Evolutionary conservation across 2,888 invertebrate genomes (phyloP), one percentile per base, ranked within the genome.

Genomic region (Tortricodes alternella): DNA sequence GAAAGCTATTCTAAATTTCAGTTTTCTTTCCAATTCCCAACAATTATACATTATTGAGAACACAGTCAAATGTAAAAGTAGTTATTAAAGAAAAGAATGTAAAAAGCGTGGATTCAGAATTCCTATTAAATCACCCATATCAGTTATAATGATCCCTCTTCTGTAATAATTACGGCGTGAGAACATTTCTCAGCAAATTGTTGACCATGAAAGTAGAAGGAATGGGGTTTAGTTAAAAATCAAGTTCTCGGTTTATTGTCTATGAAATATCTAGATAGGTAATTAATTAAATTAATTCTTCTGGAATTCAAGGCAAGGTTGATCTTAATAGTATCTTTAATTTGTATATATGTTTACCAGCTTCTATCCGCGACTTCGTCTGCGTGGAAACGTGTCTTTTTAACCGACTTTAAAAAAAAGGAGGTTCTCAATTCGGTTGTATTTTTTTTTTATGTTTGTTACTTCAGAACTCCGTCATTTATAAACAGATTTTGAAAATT

Each of bases 71-170:
- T 48, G 27, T 55, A 27, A 24, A 32, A 29, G 32, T 13, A 48
- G 32, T 51, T 49, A 53, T 49, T 58, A 58, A 55, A 46, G 58
- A 41, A 63, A 53, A 55, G 62, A 61, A 62, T 65, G 61, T 66
- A 72, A 73, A 73, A 75, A 74, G 67, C 68, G 60, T 61, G 61
- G 62, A 71, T 63, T 67, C 64, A 62, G 72, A 77, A 78, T 74
- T 74, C 75, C 65, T 71, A 53, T 53, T 53, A 74, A 76, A 80
- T 72, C 62, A 70, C 70, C 81, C 78, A 75, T 70, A 72, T 78
- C 84, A 77, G 80, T 83, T 80, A 43, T 76, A 83, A 83, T 85
- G 78, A 80, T 70, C 81, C 74, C 74, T 79, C 76, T 74, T 70
- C 71, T 64, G 73, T 80, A 75, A 67, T 74, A 82, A 83, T 80